Percentiles rank a stretch among this genome's conserved stretches.
Conservation (phyloP, 2,113 vertebrate species). For the Platycercus adscitus region DNA sequence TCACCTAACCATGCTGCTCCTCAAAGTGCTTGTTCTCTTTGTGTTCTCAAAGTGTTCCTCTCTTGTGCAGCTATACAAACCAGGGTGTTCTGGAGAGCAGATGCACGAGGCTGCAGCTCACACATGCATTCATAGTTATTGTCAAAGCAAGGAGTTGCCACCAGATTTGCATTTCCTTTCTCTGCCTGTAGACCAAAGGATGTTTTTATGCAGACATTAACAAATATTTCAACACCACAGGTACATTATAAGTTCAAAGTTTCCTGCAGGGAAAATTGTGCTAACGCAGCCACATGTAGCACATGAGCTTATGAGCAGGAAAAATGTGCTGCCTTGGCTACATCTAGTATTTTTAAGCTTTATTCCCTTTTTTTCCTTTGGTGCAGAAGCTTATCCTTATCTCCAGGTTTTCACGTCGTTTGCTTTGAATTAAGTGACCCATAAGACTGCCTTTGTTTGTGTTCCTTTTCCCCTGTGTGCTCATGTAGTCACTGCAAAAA, state of each 20-base stretch:
- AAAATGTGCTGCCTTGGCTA: neutral
- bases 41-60: neutral
- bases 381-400: neutral
- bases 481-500: neutral
- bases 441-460: neutral
- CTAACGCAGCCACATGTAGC: neutral
- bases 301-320: neutral
- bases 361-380: neutral
- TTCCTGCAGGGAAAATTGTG: neutral
- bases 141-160: neutral
- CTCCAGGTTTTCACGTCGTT: neutral
- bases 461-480: neutral
- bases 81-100: neutral
- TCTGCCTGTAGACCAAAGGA: neutral
- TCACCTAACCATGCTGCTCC: neutral
- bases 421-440: neutral
- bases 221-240: neutral
- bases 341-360: neutral
- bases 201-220: neutral
- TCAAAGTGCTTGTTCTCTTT: neutral
- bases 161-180: neutral
- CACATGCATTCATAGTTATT: neutral
- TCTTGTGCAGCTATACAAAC: neutral
- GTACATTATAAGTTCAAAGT: neutral
- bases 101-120: neutral